Conservation (phyloP, 2,113 vertebrate species). For the Etheostoma spectabile region DNA sequence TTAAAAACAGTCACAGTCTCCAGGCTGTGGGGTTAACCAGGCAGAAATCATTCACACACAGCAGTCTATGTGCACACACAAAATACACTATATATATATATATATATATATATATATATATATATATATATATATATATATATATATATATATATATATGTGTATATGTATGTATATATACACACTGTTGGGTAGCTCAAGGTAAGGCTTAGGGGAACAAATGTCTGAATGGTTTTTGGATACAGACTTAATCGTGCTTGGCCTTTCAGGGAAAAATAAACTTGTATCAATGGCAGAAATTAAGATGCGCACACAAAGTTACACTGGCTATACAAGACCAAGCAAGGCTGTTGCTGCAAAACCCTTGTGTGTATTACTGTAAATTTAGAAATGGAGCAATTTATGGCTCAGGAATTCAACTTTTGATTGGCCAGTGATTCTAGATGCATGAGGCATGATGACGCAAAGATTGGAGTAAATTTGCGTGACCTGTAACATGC, state of each 20-base stretch:
- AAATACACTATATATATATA: slow-evolving; percentile 16
- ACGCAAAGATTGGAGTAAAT: slow-evolving; percentile 2
- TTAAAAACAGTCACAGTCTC: slow-evolving; percentile 31
- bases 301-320: background rate
- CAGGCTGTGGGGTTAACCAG: slow-evolving; percentile 44
- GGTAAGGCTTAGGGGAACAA: slow-evolving; percentile 24
- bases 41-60: slow-evolving; percentile 46
- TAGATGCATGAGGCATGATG: slow-evolving; percentile 17
- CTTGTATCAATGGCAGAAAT: background rate
- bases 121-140: no score
- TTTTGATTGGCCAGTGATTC: background rate
- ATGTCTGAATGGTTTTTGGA: slow-evolving; percentile 31
- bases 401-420: background rate
- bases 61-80: background rate
- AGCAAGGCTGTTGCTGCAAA: background rate
- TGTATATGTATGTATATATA: no score
- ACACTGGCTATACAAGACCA: background rate
- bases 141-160: no score
- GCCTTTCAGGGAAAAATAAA: slow-evolving; percentile 18
- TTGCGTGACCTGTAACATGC: background rate
- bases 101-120: no score
- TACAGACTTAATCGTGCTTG: slow-evolving; percentile 8
- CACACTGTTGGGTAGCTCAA: slow-evolving; percentile 21
- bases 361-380: background rate
- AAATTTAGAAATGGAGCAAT: background rate